Evolutionary conservation across 2,888 invertebrate species (phyloP), one percentile per base, ranked within the genome.

Genomic region (Apamea sordens): DNA sequence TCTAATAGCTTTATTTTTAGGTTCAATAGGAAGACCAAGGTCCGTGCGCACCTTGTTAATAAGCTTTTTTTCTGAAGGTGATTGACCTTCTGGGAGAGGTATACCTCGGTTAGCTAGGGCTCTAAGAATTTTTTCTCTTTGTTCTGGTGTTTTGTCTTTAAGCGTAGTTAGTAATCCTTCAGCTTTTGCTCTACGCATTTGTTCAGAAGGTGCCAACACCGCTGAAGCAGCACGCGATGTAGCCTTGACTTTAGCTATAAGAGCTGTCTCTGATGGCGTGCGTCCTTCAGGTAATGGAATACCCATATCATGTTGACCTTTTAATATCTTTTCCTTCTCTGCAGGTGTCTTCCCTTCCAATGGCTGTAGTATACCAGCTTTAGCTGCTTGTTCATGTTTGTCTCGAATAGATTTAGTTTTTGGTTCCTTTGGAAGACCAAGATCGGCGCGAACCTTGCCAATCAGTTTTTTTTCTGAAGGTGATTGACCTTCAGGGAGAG

Each of bases 1-100:
- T 85, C 80, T 61, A 82, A 80, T 41, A 15, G 36, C n/a, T 28
- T 86, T 11, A 0, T 84, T 88, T 84, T 88, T 89, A 0, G 92
- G 91, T 56, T 90, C 90, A 0, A 89, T 88, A 21, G 92, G 92
- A 8, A 92, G 18, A 7, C 92, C 92, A 21, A 91, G n/a, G 7
- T 92, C 90, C 0, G 67, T 65, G n/a, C 88, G 84, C 13, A 92
- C 86, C 79, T 92, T 92, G n/a, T 85, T 65, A 2, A 91, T 87
- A 0, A 92, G 6, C 63, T 88, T 83, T 56, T 80, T 88, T 75
- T 93, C 92, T 0, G 92, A 91, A 6, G 87, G 32, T 0, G 90
- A 88, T 85, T 90, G 84, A 0, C 81, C 90, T 67, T 90, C 88
- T 3, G 92, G 92, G 0, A 93, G 76, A 0, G 91, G 89, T 0